Evolutionary conservation across 2,113 vertebrate genomes (phyloP).

Genomic region (Stegastes partitus): DNA sequence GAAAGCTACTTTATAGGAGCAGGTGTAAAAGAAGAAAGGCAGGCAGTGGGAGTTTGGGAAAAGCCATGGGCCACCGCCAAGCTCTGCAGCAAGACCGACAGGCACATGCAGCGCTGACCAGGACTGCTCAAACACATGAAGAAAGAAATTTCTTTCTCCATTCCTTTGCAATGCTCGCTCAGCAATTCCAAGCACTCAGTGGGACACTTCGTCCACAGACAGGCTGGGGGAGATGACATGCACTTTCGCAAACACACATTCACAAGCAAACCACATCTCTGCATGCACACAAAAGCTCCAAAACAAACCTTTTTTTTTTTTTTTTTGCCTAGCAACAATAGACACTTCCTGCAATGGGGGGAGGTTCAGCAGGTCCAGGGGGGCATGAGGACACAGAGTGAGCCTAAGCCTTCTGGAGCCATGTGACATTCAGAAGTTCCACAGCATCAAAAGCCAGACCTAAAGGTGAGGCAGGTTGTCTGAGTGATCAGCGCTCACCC

Average conservation of each 20-base stretch:
- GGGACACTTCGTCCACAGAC: slow-evolving; percentile 35
- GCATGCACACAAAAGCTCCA: slow-evolving; percentile 40
- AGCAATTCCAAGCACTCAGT: slow-evolving; percentile 50
- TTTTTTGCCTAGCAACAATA: slow-evolving; percentile 50
- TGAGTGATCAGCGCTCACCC: slow-evolving; percentile 48
- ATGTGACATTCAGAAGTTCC: slow-evolving; percentile 53
- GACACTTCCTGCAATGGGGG: slow-evolving; percentile 47
- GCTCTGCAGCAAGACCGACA: slow-evolving; percentile 38
- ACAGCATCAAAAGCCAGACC: slow-evolving; percentile 43
- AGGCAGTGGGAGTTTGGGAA: slow-evolving; percentile 36
- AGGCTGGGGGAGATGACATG: slow-evolving; percentile 30
- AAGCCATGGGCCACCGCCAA: slow-evolving; percentile 49
- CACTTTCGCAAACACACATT: slow-evolving; percentile 37
- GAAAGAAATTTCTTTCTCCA: slow-evolving; percentile 51
- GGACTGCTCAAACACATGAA: slow-evolving; percentile 45
- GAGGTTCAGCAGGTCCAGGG: slow-evolving; percentile 30
- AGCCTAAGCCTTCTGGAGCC: slow-evolving; percentile 68
- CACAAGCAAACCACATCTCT: slow-evolving; percentile 36
- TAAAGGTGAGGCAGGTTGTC: slow-evolving; percentile 66
- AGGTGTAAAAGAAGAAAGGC: slow-evolving; percentile 64
- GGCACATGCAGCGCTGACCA: slow-evolving; percentile 45
- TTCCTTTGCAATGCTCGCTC: slow-evolving; percentile 25
- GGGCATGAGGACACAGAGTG: slow-evolving; percentile 43
- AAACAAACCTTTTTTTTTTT: slow-evolving; percentile 30
- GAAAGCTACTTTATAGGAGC: slow-evolving; percentile 35